Base-by-base conservation (phyloP, 2,888 invertebrate genomes). In the Melieria picta region DNA sequence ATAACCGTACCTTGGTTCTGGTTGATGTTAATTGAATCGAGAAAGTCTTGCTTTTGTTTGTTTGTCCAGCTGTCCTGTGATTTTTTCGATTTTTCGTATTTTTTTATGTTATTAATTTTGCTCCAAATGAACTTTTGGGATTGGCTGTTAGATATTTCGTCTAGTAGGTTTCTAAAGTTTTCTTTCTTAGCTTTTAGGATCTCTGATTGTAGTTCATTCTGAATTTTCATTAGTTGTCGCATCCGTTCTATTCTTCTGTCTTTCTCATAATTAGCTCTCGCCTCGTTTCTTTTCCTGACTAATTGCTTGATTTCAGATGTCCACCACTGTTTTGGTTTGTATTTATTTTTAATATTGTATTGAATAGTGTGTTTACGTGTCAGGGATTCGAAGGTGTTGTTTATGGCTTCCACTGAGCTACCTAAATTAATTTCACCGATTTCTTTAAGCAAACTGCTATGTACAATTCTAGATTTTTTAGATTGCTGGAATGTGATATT, bases 271-370 rank as follows among this genome's bases (percentile, higher is more conserved):
- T 65, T 72, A 55, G 60, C 45, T 9, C 65, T 43, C 10, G 69
- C 57, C 1, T 62, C 63, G 43, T 72, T 72, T 60, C 72, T 60
- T 43, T 69, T 46, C 48, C 61, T 16, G 16, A 16, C 0, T 30
- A 72, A n/a, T 42, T 47, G 60, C 4, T 69, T 9, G 4, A 55
- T 46, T 45, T 46, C 42, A 1, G 48, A 5, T 5, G 47, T 46
- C 72, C 69, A 72, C 60, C 68, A 72, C 6, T 60, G 42, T 46
- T 72, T 72, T 43, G 69, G 65, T 3, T 16, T 48, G 30, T 64
- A 72, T 45, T 64, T 72, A n/a, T 68, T 72, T 0, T 64, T 61
- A 9, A 45, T 5, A 4, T 30, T n/a, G 9, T 55, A 13, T 11
- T n/a, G 13, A 5, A 67, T 63, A 1, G 66, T 63, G 11, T 67